Conservation (phyloP, 2,113 vertebrate genomes). For the Tragulus kanchil region DNA sequence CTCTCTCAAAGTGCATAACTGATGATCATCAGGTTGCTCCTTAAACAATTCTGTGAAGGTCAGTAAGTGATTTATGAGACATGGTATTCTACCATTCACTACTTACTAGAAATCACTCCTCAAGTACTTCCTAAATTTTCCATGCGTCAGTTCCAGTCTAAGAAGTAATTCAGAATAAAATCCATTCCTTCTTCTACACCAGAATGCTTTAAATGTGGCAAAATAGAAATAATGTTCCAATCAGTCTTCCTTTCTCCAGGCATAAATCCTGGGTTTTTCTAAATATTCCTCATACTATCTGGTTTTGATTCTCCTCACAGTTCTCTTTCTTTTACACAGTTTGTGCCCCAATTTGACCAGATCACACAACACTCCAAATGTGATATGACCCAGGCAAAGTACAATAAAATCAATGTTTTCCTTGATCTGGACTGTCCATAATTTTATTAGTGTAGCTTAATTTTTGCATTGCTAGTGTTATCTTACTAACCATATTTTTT, state of each 20-base stretch:
- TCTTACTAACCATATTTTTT: not conserved
- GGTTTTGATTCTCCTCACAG: not conserved
- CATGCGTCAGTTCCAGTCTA: not conserved
- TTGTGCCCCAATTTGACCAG: not conserved
- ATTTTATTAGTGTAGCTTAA: not conserved
- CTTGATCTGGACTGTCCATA: not conserved
- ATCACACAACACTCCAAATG: not conserved
- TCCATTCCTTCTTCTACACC: not conserved
- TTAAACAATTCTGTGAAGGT: conserved; percentile 11
- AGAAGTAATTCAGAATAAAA: not conserved
- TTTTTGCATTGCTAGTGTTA: not conserved
- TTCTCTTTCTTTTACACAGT: conserved; percentile 1
- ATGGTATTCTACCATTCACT: not conserved
- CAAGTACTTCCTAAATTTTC: not conserved
- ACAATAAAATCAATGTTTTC: not conserved
- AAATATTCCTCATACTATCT: not conserved
- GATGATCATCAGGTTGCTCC: not conserved
- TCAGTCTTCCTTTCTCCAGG: not conserved
- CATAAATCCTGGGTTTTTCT: not conserved
- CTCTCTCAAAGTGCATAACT: not conserved
- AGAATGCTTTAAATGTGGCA: not conserved
- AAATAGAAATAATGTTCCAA: not conserved
- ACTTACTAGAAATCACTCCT: conserved; percentile 8
- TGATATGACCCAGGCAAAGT: not conserved
- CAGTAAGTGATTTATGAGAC: not conserved